Conservation (phyloP, 2,888 invertebrate genomes). For the Cartodere bifasciata region DNA sequence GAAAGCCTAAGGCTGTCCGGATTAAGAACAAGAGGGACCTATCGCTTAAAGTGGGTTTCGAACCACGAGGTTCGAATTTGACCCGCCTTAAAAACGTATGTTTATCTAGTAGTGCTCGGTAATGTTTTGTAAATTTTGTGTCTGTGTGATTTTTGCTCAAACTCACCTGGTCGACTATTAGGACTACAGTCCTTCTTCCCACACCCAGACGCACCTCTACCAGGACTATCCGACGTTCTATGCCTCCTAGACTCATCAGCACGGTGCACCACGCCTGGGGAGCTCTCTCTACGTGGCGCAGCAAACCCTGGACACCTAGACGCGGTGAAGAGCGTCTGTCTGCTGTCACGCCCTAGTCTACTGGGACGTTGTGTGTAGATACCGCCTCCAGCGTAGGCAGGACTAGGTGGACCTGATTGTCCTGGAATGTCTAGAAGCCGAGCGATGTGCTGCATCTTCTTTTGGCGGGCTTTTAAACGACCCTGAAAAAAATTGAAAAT, state of each 20-base stretch:
- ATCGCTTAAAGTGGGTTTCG: no score
- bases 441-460: conserved; percentile 94
- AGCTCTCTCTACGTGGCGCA: conserved; percentile 33
- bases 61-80: no score
- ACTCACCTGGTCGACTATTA: no score
- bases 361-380: conserved; percentile 26
- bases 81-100: no score
- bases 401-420: conserved; percentile 37
- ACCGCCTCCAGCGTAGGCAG: conserved; percentile 34
- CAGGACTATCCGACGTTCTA: conserved; percentile 25
- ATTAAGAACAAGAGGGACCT: no score
- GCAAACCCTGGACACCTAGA: conserved; percentile 34
- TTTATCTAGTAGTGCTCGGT: no score
- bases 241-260: conserved; percentile 24
- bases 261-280: conserved; percentile 31
- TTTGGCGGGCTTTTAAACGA: conserved; percentile 84
- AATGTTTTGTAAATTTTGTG: no score
- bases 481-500: conserved; percentile 51
- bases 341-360: conserved; percentile 27
- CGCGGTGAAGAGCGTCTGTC: conserved; percentile 31
- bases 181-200: conserved; percentile 17
- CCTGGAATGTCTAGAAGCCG: conserved; percentile 75
- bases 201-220: conserved; percentile 21
- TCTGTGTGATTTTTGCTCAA: background rate
- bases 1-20: no score